Evolutionary conservation across 1,140 invertebrate species (phyloP), one percentile per base, ranked within the genome.

Genomic region (Drosophila paulistorum): DNA sequence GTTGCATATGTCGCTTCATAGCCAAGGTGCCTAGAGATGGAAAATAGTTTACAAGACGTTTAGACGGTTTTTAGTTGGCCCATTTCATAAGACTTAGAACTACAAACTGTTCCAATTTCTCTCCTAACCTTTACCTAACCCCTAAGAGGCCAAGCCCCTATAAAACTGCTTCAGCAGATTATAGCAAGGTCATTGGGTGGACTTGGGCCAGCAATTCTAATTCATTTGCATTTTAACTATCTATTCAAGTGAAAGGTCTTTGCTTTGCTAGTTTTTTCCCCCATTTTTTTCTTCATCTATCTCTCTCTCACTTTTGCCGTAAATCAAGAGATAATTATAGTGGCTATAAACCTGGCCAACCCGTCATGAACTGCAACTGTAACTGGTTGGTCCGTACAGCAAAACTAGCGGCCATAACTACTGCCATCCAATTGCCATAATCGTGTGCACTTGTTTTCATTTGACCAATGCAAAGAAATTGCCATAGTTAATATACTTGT

Each of bases 1-100:
- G 77, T 87, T 90, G 90, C 76, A 73, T 79, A 70, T 65, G 74
- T 74, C 64, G 81, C 65, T 72, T 91, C 90, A 91, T 91, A 77
- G 76, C 62, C 57, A 13, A 83, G 74, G 55, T 78, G 90, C 81
- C 90, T 91, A 74, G 0, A 58, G 61, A 13, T 0, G n/a, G 3
- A 7, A 30, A 26, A 7, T 35, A 57, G 10, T 11, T 3, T 10
- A 39, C 10, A 11, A 60, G 4, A 13, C 6, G 4, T 13, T 7
- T 10, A 17, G 20, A 17, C 5, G 17, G 39, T 1, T 0, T 30
- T 26, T 17, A 17, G 7, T 26, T 9, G 48, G 26, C 23, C n/a
- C 1, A 58, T 17, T 41, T 11, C 42, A 17, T 13, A 13, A n/a
- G 1, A 54, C 14, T 10, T 45, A 66, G 41, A 45, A 23, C 57